These are phyloP conservation scores for Nudaria mundana DNA, from an alignment of 2,888 invertebrate species.

Conservation along the genomic window DNA sequence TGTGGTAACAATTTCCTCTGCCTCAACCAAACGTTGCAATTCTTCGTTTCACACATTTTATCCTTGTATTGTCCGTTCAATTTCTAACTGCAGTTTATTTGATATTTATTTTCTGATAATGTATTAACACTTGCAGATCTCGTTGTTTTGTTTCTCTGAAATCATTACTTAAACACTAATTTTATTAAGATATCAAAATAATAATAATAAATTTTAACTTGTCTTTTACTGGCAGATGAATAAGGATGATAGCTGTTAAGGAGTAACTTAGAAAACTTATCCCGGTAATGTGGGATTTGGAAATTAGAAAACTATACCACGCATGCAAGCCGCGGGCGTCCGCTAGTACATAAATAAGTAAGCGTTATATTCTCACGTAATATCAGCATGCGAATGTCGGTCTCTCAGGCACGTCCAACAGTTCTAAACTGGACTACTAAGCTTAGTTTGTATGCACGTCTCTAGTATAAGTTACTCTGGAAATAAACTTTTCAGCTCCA, in stretches of 20 bases:
- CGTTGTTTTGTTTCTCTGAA: constrained; percentile 12
- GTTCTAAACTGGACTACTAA: constrained; percentile 37
- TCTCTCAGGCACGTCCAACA: constrained; percentile 45
- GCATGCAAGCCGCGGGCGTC: too few relatives aligned
- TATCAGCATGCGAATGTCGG: constrained; percentile 38
- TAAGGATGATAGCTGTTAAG: too few relatives aligned
- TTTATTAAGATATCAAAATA: background rate
- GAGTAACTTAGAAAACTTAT: too few relatives aligned
- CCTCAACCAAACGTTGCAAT: constrained; percentile 47
- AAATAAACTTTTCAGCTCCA: constrained; percentile 25
- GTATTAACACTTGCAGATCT: constrained; percentile 27
- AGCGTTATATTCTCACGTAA: constrained; percentile 34
- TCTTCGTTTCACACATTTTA: constrained; percentile 54
- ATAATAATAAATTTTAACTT: background rate
- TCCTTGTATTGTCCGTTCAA: constrained; percentile 43
- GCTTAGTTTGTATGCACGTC: constrained; percentile 35
- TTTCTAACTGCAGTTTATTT: constrained; percentile 46
- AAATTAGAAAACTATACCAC: too few relatives aligned
- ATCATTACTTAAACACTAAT: constrained; percentile 16
- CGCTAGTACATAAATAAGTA: too few relatives aligned
- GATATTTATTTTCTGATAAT: constrained; percentile 37
- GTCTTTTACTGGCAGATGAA: too few relatives aligned
- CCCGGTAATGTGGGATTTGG: too few relatives aligned
- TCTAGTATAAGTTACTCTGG: constrained; percentile 34
- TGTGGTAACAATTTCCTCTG: constrained; percentile 43